Base-by-base conservation (phyloP, 2,797 vertebrate genomes). In the Nannoperca obscura region DNA sequence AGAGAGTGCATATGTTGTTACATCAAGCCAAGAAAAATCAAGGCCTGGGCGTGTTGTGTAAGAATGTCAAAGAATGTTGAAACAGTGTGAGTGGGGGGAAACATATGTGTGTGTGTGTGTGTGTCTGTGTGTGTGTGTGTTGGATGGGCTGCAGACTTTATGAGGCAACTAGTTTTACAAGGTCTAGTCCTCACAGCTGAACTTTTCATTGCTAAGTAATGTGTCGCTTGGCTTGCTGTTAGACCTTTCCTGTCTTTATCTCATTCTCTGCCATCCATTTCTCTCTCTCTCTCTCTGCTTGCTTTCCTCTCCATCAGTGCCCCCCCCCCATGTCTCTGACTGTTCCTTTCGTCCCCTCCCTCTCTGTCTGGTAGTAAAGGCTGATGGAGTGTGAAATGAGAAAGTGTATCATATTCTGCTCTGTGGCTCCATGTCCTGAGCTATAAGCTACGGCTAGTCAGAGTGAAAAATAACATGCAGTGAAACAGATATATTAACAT, bases 311-410 rank as follows among this genome's bases (percentile, higher is more conserved):
- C 80, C 83, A 83, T 82, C 85, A 57, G 32, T 60, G 58, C 34
- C 67, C 71, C 75, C n/a, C 61, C 75, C 74, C 50, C 75, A 55
- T 74, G 71, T 86, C 72, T 86, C 79, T 87, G 68, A 83, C 87
- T 85, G 73, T 88, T 83, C 79, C 71, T 82, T 76, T 69, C 79
- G 72, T 81, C 74, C 78, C 84, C 80, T 80, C 88, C 86, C 85
- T 85, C 83, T 79, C 88, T 88, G 84, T 91, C 95, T 96, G 93
- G 94, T 93, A 95, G 95, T 93, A 94, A 98, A 97, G 97, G 93
- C 96, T 96, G 97, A 97, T 97, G 96, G 95, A 96, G 96, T 98
- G 97, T 98, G 97, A 98, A 98, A 99, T 98, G 97, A 97, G 97
- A 98, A 97, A 96, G 96, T 97, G 97, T 97, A 97, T 97, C 97